Base-by-base conservation (phyloP, 2,888 invertebrate genomes). In the Phragmatobia fuliginosa region DNA sequence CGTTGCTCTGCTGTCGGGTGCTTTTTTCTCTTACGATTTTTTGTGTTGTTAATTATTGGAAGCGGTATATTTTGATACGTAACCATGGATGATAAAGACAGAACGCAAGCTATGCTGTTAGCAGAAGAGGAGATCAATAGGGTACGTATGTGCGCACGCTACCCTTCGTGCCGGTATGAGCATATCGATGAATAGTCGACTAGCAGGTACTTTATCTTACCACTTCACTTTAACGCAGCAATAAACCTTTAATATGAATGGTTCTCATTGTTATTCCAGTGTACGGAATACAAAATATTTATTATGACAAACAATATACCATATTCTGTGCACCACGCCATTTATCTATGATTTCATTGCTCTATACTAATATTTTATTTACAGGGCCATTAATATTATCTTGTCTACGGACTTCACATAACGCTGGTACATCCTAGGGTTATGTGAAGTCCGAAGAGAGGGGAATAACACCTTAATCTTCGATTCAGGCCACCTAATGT, bases 81-180 rank as follows among this genome's bases (percentile, higher is more conserved):
- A 90, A 72, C 77, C 21, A 73, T 71, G 76, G 88, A 90, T 78
- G 91, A 90, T 75, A 86, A 83, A 70, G 90, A 89, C 69, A 78
- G 83, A 69, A 82, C 82, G 67, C 88, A 91, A 74, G 85, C 90
- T 21, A 92, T 91, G 73, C 89, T 91, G 76, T 78, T 94, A 78
- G 93, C 93, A 38, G 94, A 94, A 78, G 94, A 94, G 82, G 94
- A 94, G 73, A 94, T 94, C 71, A 93, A 85, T 79, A 90, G 91
- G 92, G 94, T 81, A 79, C 58, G 79, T 72, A 66, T 79, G 72
- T 73, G 71, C 76, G 78, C 82, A 78, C 81, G 81, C 78, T 72
- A 79, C 45, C 67, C 63, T 79, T 80, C 80, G 76, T 80, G 76
- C 49, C 72, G 49, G 38, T 62, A 67, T 66, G 32, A 52, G 65